These are phyloP conservation scores for Anableps anableps DNA, from an alignment of 2,797 vertebrate genomes.

Conservation along the genomic window DNA sequence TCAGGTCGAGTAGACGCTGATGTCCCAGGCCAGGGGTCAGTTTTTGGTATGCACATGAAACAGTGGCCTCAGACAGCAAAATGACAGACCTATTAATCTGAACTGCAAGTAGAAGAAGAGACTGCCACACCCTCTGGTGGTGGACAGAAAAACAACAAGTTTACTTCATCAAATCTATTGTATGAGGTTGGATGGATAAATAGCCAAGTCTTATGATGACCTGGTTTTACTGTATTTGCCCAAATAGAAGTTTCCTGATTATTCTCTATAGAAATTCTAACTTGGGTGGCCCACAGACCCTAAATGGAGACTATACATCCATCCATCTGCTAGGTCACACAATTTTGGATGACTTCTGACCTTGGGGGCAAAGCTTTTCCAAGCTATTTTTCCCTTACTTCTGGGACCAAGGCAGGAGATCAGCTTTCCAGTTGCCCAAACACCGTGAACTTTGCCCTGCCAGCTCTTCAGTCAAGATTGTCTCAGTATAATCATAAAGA, in stretches of 20 bases:
- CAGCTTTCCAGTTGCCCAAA: conserved; percentile 50
- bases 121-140: conserved; percentile 60
- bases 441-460: conserved; percentile 51
- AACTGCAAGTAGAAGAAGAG: conserved; percentile 21
- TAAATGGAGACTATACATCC: conserved; percentile 16
- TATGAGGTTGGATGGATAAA: neutral
- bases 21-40: conserved; percentile 62
- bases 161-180: neutral
- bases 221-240: neutral
- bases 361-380: conserved; percentile 51
- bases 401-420: conserved; percentile 51
- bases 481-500: conserved; percentile 14
- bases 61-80: conserved; percentile 20
- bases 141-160: conserved; percentile 17
- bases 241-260: conserved; percentile 13
- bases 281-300: conserved; percentile 17
- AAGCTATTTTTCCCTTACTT: conserved; percentile 59
- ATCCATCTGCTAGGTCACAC: conserved; percentile 59
- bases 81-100: conserved; percentile 42
- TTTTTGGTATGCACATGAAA: conserved; percentile 57
- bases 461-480: conserved; percentile 15
- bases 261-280: conserved; percentile 13
- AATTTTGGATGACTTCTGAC: conserved; percentile 61
- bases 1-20: conserved; percentile 34
- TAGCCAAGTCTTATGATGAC: neutral